These are phyloP conservation scores for Heterotis niloticus DNA, from an alignment of 2,113 vertebrate genomes.

Conservation along the genomic window DNA sequence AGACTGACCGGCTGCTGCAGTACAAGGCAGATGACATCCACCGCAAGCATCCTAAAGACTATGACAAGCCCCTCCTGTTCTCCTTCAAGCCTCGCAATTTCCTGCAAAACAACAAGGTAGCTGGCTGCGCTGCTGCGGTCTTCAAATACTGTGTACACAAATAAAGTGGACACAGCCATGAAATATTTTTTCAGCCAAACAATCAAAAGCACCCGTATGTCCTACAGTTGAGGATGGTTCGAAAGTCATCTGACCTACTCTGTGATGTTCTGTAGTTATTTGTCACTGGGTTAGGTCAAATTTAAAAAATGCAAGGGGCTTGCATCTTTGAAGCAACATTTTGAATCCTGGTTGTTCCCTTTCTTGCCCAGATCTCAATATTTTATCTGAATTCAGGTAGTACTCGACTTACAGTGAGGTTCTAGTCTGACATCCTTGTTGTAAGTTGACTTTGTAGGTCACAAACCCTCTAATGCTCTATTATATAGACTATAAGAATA, in stretches of 20 bases:
- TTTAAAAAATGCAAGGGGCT: no score
- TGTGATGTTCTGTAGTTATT: no score
- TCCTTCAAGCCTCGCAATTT: conserved; percentile 92
- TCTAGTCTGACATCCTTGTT: no score
- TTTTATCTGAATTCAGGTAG: no score
- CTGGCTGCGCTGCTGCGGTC: neutral
- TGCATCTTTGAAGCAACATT: no score
- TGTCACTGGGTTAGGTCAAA: neutral
- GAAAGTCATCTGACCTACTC: neutral
- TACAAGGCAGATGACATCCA: conserved; percentile 97
- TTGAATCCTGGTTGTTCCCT: no score
- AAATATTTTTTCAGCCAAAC: neutral
- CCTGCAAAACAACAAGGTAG: conserved; percentile 90
- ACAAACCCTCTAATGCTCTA: no score
- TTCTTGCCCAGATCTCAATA: no score
- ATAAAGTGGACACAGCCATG: neutral
- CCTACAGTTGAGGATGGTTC: neutral
- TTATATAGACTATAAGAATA: no score
- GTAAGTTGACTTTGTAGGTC: no score
- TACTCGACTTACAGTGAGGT: no score
- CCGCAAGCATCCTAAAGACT: conserved; percentile 87
- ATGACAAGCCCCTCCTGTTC: conserved; percentile 88
- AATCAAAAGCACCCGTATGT: neutral
- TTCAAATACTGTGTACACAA: neutral
- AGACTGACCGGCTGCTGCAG: conserved; percentile 85